Percentiles rank a stretch among this genome's conserved stretches.
phyloP scores from a whole-genome alignment of 2,113 vertebrate genomes.

The Rhipidura dahli region DNA sequence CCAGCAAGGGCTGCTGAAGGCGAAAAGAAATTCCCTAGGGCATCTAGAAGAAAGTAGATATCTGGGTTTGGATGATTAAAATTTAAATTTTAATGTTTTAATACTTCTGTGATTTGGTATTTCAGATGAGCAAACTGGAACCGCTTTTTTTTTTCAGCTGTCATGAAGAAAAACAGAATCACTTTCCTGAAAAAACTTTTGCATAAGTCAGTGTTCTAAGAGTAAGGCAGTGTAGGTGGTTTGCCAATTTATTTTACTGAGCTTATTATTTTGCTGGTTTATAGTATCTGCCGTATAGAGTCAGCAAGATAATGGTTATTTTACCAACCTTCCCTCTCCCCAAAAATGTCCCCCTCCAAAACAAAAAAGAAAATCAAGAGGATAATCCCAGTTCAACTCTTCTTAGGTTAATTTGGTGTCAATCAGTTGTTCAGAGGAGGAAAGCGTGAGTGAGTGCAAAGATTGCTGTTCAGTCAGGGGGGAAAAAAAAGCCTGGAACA shows the following conservation, averaged over 20 bases:
- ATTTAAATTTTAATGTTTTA: background rate
- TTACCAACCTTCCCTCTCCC: background rate
- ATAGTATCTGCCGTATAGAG: background rate
- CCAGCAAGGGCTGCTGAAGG: background rate
- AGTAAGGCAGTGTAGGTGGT: background rate
- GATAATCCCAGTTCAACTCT: background rate
- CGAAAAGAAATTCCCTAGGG: background rate
- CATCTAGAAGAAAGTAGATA: background rate
- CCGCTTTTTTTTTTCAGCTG: background rate
- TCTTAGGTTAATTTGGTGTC: constrained; percentile 14
- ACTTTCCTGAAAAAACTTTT: constrained; percentile 36
- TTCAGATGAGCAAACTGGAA: background rate
- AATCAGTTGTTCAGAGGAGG: background rate
- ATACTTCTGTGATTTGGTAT: background rate
- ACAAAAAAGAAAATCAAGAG: background rate
- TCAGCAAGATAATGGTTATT: constrained; percentile 30
- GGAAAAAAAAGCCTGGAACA: background rate
- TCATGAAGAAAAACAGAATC: background rate
- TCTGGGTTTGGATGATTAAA: background rate
- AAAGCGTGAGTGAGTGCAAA: background rate
- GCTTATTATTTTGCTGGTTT: background rate
- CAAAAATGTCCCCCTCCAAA: background rate
- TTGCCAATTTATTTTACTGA: background rate
- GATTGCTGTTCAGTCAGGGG: background rate
- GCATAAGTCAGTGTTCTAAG: background rate